Base-by-base conservation (phyloP, 2,888 invertebrate genomes). In the Julus scanicus region DNA sequence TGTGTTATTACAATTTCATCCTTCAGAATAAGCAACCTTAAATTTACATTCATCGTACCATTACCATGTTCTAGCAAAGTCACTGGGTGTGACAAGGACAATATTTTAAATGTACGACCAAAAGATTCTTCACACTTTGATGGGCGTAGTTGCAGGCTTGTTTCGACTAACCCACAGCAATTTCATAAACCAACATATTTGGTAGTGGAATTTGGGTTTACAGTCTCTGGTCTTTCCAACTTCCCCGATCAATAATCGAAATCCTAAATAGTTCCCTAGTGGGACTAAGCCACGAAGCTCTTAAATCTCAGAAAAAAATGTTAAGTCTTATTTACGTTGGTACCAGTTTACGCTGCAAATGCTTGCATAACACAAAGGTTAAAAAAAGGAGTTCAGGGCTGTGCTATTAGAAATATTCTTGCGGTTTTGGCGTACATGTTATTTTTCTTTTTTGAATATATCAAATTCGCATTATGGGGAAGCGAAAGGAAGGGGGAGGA, bases 401-500 rank as follows among this genome's bases (percentile, higher is more conserved):
- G n/a, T 53, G 63, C 20, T 63, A 63, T 63, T 63, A 63, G 63
- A 63, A 63, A 20, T 63, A 63, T n/a, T 63, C 63, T 63, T 63
- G 63, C 63, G 63, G 63, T 63, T 63, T 63, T 20, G 63, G 63
- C 63, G 63, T 63, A 63, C 63, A 63, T 63, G 63, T 63, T 63
- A 63, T 63, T 63, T n/a, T 63, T 20, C 20, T 63, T 63, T 63
- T 63, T 63, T 63, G 63, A 63, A 63, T 63, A 63, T 63, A 63
- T 63, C 63, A 63, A 63, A 63, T 20, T 20, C 63, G 63, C 63
- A 63, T 63, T 63, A 63, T 63, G 63, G 63, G 63, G 63, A 63
- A 63, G 20, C 63, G 63, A 63, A 63, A 63, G 63, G 8, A 63
- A 63, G 63, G 63, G 63, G 63, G 63, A 63, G 63, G 63, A 63